Conservation (phyloP, 2,888 invertebrate species). For the Sesia bembeciformis region DNA sequence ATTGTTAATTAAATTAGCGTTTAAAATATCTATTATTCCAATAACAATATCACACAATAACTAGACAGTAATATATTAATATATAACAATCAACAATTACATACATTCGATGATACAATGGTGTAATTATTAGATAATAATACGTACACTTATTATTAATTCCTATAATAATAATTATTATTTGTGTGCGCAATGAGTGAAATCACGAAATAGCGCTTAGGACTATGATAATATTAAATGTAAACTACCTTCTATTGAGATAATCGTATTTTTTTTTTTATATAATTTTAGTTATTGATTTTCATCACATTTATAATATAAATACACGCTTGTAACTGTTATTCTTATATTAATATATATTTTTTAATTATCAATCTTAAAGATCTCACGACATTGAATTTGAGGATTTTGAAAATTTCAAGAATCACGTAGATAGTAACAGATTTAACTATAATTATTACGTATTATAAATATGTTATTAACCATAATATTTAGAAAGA, state of each 20-base stretch:
- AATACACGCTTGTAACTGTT: not conserved
- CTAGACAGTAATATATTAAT: constrained; percentile 53
- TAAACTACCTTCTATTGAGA: not conserved
- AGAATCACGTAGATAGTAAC: too few relatives aligned
- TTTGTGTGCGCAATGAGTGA: constrained; percentile 55
- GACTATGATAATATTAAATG: not conserved
- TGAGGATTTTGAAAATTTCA: too few relatives aligned
- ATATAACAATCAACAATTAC: constrained; percentile 66
- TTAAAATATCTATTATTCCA: constrained; percentile 66
- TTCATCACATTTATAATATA: not conserved
- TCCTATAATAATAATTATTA: constrained; percentile 42
- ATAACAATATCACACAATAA: constrained; percentile 71
- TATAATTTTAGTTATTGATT: not conserved
- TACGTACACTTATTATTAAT: constrained; percentile 42
- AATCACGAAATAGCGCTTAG: constrained; percentile 27
- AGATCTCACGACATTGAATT: too few relatives aligned
- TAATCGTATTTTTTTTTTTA: not conserved
- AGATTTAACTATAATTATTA: too few relatives aligned
- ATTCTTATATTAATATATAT: not conserved
- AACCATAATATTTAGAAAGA: too few relatives aligned
- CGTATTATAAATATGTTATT: too few relatives aligned
- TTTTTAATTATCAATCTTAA: not conserved
- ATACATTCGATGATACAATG: constrained; percentile 63
- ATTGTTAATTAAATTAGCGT: constrained; percentile 42
- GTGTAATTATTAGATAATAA: constrained; percentile 25